phyloP scores from a whole-genome alignment of 2,888 invertebrate species.

The Dynastes maya region DNA sequence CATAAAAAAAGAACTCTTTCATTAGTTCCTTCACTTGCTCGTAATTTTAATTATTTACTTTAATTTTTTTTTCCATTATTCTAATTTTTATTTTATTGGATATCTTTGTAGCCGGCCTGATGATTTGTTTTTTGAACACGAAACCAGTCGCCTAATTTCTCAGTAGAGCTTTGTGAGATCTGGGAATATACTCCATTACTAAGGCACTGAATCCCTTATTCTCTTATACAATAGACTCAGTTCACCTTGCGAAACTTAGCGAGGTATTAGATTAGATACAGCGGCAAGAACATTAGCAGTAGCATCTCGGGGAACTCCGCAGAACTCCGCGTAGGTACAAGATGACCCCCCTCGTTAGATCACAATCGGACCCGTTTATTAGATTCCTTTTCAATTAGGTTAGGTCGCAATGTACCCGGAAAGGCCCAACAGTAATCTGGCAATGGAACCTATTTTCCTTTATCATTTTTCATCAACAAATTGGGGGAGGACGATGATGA shows the following conservation, averaged over 20 bases:
- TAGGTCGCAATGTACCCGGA: neutral
- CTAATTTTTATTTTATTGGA: no score
- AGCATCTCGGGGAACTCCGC: neutral
- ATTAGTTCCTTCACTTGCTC: no score
- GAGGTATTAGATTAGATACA: neutral
- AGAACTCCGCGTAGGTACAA: neutral
- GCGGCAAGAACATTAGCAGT: neutral
- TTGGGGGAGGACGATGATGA: neutral
- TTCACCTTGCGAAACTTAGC: conserved; percentile 5
- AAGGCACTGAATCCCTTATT: neutral
- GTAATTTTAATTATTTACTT: no score
- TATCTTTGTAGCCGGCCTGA: no score
- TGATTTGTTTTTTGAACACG: no score
- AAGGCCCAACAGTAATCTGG: neutral
- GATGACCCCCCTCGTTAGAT: conserved; percentile 2
- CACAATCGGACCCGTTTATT: conserved; percentile 23
- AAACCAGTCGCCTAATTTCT: no score
- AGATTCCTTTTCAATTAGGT: conserved; percentile 34
- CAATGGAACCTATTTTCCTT: conserved; percentile 9
- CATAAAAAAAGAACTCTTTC: no score
- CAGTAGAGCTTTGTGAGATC: no score
- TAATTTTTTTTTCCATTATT: no score
- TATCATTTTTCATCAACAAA: conserved; percentile 30
- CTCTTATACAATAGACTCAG: neutral
- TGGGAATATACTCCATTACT: no score